Percentiles rank a stretch among this genome's conserved stretches.
Conservation (phyloP, 1,140 invertebrate species). For the Muscidifurax raptorellus region DNA sequence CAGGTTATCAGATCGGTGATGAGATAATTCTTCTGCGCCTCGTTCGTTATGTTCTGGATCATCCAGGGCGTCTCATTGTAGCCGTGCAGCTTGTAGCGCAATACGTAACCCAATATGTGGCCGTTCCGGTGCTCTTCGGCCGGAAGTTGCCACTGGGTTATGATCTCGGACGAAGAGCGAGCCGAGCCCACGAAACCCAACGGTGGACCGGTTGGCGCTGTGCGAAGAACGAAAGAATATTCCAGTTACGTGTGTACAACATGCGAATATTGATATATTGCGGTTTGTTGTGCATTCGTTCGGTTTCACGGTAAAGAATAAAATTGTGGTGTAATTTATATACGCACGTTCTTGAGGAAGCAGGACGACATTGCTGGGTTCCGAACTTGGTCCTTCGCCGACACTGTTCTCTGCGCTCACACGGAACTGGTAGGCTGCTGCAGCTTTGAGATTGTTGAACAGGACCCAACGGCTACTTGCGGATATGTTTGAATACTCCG, state of each 20-base stretch:
- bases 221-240: constrained; percentile 53
- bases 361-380: constrained; percentile 89
- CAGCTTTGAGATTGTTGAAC: constrained; percentile 92
- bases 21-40: constrained; percentile 93
- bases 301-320: background rate
- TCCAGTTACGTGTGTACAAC: constrained; percentile 59
- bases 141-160: constrained; percentile 98
- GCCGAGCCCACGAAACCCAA: constrained; percentile 93
- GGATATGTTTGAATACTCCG: constrained; percentile 90
- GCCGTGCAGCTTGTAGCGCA: constrained; percentile 92
- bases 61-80: constrained; percentile 94
- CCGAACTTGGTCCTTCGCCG: constrained; percentile 93
- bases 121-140: constrained; percentile 95
- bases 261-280: no score
- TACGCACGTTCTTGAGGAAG: constrained; percentile 94
- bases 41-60: constrained; percentile 92
- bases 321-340: no score
- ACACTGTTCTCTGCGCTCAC: constrained; percentile 96
- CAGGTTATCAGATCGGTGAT: constrained; percentile 97
- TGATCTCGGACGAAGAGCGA: constrained; percentile 94
- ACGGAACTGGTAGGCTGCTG: constrained; percentile 95
- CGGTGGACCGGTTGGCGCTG: constrained; percentile 92
- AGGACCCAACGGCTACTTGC: constrained; percentile 86
- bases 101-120: constrained; percentile 93
- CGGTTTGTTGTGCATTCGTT: no score